phyloP scores from a whole-genome alignment of 2,113 vertebrate genomes.

The Illadopsis cleaveri region DNA sequence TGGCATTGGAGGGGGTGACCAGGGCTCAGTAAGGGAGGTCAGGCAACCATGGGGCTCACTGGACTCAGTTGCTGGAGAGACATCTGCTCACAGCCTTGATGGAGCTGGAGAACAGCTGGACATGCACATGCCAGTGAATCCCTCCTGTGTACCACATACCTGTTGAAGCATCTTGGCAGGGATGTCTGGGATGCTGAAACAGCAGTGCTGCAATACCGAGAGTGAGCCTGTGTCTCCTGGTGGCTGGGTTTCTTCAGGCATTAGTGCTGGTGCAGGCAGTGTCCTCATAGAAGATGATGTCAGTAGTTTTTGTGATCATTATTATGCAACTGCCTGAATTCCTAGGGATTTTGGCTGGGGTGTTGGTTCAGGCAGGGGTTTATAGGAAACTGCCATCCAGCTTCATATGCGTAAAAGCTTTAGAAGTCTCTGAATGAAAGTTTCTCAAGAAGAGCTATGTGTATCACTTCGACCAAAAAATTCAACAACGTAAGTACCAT shows the following conservation, averaged over 20 bases:
- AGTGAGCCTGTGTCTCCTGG: not conserved
- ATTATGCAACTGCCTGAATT: not conserved
- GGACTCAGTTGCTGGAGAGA: fast-evolving
- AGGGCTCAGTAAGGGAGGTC: not conserved
- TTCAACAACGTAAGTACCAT: not conserved
- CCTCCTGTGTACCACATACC: not conserved
- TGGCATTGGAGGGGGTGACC: not conserved
- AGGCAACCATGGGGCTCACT: fast-evolving
- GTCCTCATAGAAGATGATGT: not conserved
- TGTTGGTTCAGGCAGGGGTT: not conserved
- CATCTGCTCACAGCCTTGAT: not conserved
- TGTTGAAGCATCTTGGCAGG: not conserved
- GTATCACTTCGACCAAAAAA: not conserved
- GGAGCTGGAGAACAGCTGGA: not conserved
- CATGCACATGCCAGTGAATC: not conserved
- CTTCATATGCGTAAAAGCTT: not conserved
- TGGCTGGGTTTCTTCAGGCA: not conserved
- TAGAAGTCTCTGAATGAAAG: not conserved
- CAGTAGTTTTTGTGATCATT: not conserved
- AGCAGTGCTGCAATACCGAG: fast-evolving
- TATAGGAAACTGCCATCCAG: not conserved
- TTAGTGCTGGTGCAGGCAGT: not conserved
- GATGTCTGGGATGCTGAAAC: not conserved
- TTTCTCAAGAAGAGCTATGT: not conserved
- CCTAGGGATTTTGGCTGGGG: not conserved